These are phyloP conservation scores for Coptodon rendalli DNA, from an alignment of 2,113 vertebrate genomes.

Conservation along the genomic window DNA sequence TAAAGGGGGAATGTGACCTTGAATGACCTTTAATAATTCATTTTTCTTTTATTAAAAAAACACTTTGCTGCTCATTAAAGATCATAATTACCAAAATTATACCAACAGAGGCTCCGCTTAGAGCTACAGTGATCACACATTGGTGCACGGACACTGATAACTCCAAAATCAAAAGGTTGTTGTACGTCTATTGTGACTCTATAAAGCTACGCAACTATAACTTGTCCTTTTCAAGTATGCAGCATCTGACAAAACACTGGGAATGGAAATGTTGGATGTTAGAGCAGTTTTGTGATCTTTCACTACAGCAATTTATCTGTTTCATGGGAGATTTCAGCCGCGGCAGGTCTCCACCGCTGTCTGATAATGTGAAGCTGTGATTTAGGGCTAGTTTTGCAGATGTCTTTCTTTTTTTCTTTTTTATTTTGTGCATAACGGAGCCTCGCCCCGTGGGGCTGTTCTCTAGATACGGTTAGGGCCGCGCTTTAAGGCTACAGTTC, in stretches of 20 bases:
- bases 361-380: constrained; percentile 63
- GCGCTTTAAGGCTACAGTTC: constrained; percentile 42
- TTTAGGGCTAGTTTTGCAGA: constrained; percentile 46
- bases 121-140: background rate
- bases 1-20: background rate
- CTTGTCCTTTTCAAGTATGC: background rate
- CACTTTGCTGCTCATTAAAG: background rate
- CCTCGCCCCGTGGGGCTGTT: background rate
- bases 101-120: background rate
- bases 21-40: background rate
- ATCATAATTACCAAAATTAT: background rate
- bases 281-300: background rate
- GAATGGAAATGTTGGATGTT: background rate
- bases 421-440: background rate
- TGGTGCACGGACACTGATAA: background rate
- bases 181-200: background rate
- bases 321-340: constrained; percentile 7
- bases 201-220: background rate
- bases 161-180: background rate
- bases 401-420: background rate
- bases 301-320: background rate
- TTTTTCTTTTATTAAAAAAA: background rate
- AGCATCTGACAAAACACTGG: background rate
- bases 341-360: constrained; percentile 36
- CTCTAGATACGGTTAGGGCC: constrained; percentile 36